phyloP scores from a whole-genome alignment of 1,140 invertebrate genomes.

The Drosophila arizonae region DNA sequence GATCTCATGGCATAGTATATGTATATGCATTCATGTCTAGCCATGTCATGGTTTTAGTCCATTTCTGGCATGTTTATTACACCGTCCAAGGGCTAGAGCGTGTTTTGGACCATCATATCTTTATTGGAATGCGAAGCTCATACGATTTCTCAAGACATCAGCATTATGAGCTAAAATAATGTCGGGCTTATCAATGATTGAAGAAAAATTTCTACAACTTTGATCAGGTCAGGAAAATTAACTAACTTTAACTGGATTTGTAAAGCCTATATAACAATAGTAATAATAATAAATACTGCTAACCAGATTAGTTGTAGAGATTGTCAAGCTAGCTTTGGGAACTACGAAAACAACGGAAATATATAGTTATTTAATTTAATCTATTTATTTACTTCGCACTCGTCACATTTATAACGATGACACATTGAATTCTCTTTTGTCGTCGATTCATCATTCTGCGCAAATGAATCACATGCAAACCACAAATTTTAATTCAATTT shows the following conservation, averaged over 20 bases:
- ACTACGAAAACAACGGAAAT: no score
- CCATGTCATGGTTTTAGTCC: conserved; percentile 62
- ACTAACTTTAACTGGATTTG: neutral
- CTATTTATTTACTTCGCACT: neutral
- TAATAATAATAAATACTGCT: no score
- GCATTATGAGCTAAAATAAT: conserved; percentile 3
- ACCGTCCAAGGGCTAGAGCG: conserved; percentile 28
- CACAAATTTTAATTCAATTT: conserved; percentile 71
- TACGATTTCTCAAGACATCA: conserved; percentile 27
- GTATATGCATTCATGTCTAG: conserved; percentile 27
- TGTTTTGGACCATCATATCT: conserved; percentile 20
- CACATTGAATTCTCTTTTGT: conserved; percentile 23
- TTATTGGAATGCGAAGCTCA: conserved; percentile 4
- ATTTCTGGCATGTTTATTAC: conserved; percentile 33
- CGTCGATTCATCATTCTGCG: conserved; percentile 35
- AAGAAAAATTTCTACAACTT: neutral
- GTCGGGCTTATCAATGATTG: neutral
- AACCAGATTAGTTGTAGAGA: no score
- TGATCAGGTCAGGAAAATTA: neutral
- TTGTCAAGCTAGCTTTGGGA: no score
- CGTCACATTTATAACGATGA: conserved; percentile 22
- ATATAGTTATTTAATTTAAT: no score
- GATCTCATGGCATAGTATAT: conserved; percentile 21
- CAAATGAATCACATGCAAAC: conserved; percentile 51
- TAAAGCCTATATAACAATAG: no score